Evolutionary conservation across 2,888 invertebrate genomes (phyloP).

Genomic region (Eurytoma adleriae): DNA sequence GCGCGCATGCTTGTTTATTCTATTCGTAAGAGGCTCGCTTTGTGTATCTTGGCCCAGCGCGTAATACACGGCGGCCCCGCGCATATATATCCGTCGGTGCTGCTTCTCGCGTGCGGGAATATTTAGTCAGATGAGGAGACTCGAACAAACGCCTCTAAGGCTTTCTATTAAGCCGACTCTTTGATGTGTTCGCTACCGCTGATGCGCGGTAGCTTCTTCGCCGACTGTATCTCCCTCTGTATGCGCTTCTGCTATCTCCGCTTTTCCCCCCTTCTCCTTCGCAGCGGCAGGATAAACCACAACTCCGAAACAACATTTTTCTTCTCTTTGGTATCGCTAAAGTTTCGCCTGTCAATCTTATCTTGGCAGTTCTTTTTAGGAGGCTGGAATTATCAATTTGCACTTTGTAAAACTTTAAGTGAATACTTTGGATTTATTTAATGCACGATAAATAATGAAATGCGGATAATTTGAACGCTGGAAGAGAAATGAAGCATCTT

Average conservation of each 20-base stretch:
- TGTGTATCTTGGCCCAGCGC: constrained; percentile 73
- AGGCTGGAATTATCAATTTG: too few relatives aligned
- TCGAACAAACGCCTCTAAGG: constrained; percentile 80
- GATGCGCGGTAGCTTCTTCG: constrained; percentile 57
- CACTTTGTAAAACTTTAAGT: too few relatives aligned
- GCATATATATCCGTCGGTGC: constrained; percentile 64
- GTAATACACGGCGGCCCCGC: constrained; percentile 28
- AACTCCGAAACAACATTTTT: neutral
- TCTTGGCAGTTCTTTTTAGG: too few relatives aligned
- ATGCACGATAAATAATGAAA: too few relatives aligned
- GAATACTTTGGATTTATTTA: too few relatives aligned
- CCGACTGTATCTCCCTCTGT: constrained; percentile 14
- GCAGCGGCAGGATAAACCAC: neutral
- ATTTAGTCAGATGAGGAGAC: constrained; percentile 77
- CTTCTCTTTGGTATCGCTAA: neutral
- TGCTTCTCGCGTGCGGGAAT: constrained; percentile 64
- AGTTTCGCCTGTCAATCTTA: too few relatives aligned
- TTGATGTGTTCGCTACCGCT: constrained; percentile 74
- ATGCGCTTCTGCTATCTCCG: constrained; percentile 52
- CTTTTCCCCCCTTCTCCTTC: constrained; percentile 29
- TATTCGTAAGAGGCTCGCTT: constrained; percentile 69
- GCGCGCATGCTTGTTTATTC: constrained; percentile 64
- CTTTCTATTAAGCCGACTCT: constrained; percentile 79
- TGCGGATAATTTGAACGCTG: too few relatives aligned
- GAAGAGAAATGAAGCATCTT: too few relatives aligned